phyloP scores from a whole-genome alignment of 2,113 vertebrate genomes.

The Elanus axillaris region DNA sequence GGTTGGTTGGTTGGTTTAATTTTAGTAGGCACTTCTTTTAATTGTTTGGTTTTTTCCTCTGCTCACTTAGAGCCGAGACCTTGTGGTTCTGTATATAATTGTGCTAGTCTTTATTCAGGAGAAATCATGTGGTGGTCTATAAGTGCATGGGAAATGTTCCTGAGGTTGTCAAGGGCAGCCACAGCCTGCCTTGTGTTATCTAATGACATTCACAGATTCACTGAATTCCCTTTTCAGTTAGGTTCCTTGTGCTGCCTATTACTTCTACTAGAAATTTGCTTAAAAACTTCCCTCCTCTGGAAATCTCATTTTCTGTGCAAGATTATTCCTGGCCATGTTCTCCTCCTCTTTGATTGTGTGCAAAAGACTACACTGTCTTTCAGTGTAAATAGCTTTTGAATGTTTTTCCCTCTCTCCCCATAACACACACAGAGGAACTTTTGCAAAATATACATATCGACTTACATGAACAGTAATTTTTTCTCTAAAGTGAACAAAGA shows the following conservation, averaged over 20 bases:
- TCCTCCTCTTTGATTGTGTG: neutral
- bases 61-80: neutral
- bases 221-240: neutral
- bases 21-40: neutral
- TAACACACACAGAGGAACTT: neutral
- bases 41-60: neutral
- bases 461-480: neutral
- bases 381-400: neutral
- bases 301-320: neutral
- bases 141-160: neutral
- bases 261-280: neutral
- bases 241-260: neutral
- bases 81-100: neutral
- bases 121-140: neutral
- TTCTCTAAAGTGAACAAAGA: neutral
- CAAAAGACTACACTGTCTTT: neutral
- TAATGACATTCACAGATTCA: neutral
- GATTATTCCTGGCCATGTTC: neutral
- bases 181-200: neutral
- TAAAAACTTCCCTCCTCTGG: neutral
- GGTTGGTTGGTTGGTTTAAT: neutral
- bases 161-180: neutral
- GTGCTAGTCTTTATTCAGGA: neutral
- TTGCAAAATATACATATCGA: neutral
- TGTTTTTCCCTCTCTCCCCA: neutral